These are phyloP conservation scores for Enhydra lutris DNA, from an alignment of 2,113 vertebrate species.

Conservation along the genomic window DNA sequence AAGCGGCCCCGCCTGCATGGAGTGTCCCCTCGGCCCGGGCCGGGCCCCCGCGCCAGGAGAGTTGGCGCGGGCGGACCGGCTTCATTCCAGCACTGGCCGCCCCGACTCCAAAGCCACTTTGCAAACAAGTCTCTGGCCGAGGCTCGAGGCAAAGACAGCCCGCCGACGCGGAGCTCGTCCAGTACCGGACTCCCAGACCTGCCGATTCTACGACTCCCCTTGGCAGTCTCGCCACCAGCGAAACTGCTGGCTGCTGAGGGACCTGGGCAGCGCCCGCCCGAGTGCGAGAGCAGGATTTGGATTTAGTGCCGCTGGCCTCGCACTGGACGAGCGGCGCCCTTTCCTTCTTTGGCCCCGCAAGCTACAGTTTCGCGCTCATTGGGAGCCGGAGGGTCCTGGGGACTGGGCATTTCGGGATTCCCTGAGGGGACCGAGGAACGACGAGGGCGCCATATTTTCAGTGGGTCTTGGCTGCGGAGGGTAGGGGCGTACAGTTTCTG, in stretches of 20 bases:
- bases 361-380: constrained; percentile 42
- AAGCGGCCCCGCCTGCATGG: constrained; percentile 1
- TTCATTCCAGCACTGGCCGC: constrained; percentile 67
- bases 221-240: neutral
- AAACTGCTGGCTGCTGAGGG: neutral
- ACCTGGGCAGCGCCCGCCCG: neutral
- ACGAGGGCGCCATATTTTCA: constrained; percentile 75
- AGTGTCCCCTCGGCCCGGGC: constrained; percentile 28
- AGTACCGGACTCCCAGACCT: neutral
- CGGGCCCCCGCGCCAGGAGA: constrained; percentile 15
- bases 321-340: neutral
- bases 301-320: neutral
- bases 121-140: constrained; percentile 53
- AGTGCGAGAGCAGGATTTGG: neutral
- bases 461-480: constrained; percentile 49
- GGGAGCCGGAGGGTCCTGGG: constrained; percentile 19
- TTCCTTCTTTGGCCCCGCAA: neutral
- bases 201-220: neutral
- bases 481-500: constrained; percentile 29
- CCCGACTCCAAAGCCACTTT: constrained; percentile 67
- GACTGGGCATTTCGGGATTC: neutral
- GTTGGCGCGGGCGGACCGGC: constrained; percentile 52
- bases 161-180: neutral
- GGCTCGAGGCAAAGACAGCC: neutral
- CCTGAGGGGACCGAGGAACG: constrained; percentile 26